Evolutionary conservation across 2,888 invertebrate genomes (phyloP).

Genomic region (Sisyra terminalis): DNA sequence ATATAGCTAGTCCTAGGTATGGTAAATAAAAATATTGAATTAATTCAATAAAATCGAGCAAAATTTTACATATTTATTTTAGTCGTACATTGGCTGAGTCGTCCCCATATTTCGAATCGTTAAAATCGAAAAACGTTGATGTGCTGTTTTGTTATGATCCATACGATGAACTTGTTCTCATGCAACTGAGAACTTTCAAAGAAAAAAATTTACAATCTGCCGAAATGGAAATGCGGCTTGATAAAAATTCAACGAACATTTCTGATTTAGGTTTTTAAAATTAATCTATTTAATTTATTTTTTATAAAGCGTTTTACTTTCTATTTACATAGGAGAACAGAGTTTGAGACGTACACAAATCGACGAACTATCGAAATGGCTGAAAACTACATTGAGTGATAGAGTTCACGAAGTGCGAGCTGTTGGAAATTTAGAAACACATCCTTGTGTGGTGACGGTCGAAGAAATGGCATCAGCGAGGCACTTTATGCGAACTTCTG

Average conservation of each 20-base stretch:
- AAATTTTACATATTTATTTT: slow-evolving; percentile 16
- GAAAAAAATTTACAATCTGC: slow-evolving; percentile 65
- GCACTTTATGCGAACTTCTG: slow-evolving; percentile 83
- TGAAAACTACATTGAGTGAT: slow-evolving; percentile 57
- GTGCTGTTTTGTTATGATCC: slow-evolving; percentile 92
- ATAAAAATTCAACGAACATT: slow-evolving; percentile 33
- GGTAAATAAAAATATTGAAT: no score
- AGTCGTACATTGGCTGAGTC: slow-evolving; percentile 85
- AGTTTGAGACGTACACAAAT: slow-evolving; percentile 59
- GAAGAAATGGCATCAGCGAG: slow-evolving; percentile 94
- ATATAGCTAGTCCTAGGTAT: slow-evolving; percentile 83
- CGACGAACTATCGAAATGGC: slow-evolving; percentile 61
- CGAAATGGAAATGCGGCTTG: slow-evolving; percentile 82
- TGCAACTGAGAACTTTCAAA: slow-evolving; percentile 74
- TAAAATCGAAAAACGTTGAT: slow-evolving; percentile 75
- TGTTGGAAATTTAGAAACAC: slow-evolving; percentile 68
- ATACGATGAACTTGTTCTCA: slow-evolving; percentile 89
- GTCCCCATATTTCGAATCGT: slow-evolving; percentile 88
- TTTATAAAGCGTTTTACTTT: neutral
- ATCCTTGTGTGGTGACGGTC: slow-evolving; percentile 91
- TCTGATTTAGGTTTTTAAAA: slow-evolving; percentile 28
- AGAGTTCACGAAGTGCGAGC: slow-evolving; percentile 72
- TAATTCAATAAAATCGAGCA: no score
- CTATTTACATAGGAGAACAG: slow-evolving; percentile 34
- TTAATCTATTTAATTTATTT: neutral